Base-by-base conservation (phyloP, 2,113 vertebrate genomes). In the Gadus macrocephalus region DNA sequence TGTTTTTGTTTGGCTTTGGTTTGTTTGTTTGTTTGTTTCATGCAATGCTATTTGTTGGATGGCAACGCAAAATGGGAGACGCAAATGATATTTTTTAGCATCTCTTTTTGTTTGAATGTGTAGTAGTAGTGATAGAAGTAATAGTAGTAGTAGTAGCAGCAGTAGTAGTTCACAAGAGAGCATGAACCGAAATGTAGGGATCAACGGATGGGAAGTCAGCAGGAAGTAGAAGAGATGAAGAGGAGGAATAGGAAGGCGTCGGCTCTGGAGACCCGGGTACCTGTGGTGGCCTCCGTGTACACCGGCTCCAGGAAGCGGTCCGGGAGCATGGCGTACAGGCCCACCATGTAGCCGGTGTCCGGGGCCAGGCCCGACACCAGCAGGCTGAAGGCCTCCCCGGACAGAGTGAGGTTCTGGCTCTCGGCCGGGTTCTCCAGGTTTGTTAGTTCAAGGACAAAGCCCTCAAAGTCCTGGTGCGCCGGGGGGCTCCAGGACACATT, bases 361-460 rank as follows among this genome's bases (percentile, higher is more conserved):
- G 94, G 89, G 74, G 84, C 93, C 73, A 98, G 93, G 49, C 92
- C 93, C 4, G 93, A 85, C 70, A 98, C 68, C 55, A 90, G 88
- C 67, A 88, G 62, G 28, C 85, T 93, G 70, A 90, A 84, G 72
- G 90, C 91, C 3, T 83, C 84, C 4, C 94, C 94, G 0, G 93
- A 93, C 55, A 98, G 88, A 0, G 92, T 94, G 81, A 94, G 80
- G 65, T 92, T 95, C 70, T 77, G 74, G 66, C 69, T 79, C 31
- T 88, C 85, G 25, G 85, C 80, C 0, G 79, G 73, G 1, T 72
- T 80, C 56, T 91, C 92, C 31, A 89, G 1, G 84, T 96, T 95
- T 88, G 91, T 92, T 89, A 98, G 91, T 91, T 96, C 93, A 84
- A 98, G 76, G 84, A 95, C 72, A 94, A 98, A 98, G 88, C 63